Percentiles rank a stretch among this genome's conserved stretches.
These are phyloP conservation scores for Pachymerium ferrugineum DNA, from an alignment of 2,888 invertebrate species.

Conservation along the genomic window DNA sequence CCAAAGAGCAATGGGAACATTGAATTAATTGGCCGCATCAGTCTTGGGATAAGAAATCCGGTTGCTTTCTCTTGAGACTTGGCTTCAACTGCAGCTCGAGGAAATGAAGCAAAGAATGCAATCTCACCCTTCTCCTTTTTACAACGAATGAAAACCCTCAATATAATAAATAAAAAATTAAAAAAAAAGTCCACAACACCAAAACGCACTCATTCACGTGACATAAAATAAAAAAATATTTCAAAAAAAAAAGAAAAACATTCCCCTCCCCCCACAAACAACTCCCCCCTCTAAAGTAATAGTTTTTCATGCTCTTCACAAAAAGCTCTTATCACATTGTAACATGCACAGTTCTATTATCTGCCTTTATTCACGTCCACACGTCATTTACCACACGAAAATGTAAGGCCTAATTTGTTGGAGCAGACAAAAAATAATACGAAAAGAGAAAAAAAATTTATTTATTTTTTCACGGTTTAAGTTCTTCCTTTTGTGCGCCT, in stretches of 20 bases:
- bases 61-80: constrained; percentile 1
- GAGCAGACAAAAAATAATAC: no score
- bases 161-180: neutral
- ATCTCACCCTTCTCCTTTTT: neutral
- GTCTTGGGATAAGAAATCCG: constrained; percentile 14
- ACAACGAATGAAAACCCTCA: constrained; percentile 5
- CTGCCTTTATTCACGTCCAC: constrained; percentile 10
- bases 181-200: neutral
- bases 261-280: neutral
- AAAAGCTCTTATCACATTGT: constrained; percentile 22
- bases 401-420: neutral
- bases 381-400: constrained; percentile 16
- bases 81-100: constrained; percentile 18
- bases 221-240: neutral
- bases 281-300: neutral
- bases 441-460: neutral
- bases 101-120: constrained; percentile 27
- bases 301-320: constrained; percentile 8
- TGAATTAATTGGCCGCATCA: constrained; percentile 27
- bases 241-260: neutral
- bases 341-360: constrained; percentile 23
- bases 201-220: constrained; percentile 12
- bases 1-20: constrained; percentile 13
- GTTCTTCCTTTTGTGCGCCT: no score
- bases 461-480: neutral